A percentile compares a stretch with the other conserved stretches of the same genome.
phyloP scores from a whole-genome alignment of 2,113 vertebrate species.

The Myiozetetes cayanensis region DNA sequence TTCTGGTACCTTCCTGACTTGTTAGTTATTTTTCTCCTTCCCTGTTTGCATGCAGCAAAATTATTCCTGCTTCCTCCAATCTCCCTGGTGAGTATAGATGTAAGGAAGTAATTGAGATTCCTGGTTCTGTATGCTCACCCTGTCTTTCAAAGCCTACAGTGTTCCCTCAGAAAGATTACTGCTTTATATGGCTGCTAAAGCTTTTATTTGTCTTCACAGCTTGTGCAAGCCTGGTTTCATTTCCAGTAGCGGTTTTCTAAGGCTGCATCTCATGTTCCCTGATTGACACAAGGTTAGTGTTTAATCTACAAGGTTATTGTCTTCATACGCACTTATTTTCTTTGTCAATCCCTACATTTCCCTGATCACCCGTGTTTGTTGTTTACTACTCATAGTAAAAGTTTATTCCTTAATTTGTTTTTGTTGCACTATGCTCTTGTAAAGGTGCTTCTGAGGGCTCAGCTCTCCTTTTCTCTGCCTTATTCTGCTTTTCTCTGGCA shows the following conservation, averaged over 20 bases:
- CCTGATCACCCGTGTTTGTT: not conserved
- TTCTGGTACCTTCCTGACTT: not conserved
- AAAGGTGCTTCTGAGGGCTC: slow-evolving; percentile 6
- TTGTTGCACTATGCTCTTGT: not conserved
- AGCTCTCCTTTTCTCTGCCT: not conserved
- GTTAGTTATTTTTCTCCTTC: not conserved
- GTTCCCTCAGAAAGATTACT: not conserved
- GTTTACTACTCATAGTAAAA: slow-evolving; percentile 54
- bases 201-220: slow-evolving; percentile 28
- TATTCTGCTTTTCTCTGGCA: not conserved
- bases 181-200: slow-evolving; percentile 30
- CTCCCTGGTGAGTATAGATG: not conserved
- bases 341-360: slow-evolving; percentile 15
- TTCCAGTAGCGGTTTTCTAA: not conserved
- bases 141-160: slow-evolving; percentile 3
- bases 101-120: not conserved
- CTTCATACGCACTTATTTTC: not conserved
- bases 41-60: not conserved
- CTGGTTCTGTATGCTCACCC: not conserved
- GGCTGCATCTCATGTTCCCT: not conserved
- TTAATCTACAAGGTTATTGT: slow-evolving; percentile 48
- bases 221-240: slow-evolving; percentile 10
- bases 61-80: not conserved
- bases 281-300: not conserved
- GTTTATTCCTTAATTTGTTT: not conserved